Evolutionary conservation across 2,113 vertebrate species (phyloP), one percentile per base, ranked within the genome.

Genomic region (Brienomyrus longianalis): DNA sequence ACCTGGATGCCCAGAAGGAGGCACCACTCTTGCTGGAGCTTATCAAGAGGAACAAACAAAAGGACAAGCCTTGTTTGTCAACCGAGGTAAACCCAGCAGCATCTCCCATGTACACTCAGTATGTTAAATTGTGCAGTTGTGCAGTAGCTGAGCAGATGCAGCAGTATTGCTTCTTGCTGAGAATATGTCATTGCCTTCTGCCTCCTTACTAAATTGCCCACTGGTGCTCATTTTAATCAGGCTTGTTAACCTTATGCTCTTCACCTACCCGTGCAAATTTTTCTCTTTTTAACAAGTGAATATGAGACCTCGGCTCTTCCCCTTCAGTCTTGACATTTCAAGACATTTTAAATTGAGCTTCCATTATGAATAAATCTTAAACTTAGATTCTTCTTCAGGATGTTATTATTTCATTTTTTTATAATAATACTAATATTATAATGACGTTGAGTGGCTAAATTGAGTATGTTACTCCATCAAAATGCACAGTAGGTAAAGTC

Each of bases 1-100:
- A 98, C 91, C 94, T 94, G 0, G 96, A 98, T 89, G 93, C 94
- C 50, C 95, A 96, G 56, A 94, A 93, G 90, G 95, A 95, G 27
- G 95, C 94, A 10, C 97, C 98, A 1, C 91, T 99, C 15, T 90
- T 99, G 19, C 91, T 99, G 93, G 97, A 99, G 90, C 94, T 99
- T 56, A 92, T 98, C 91, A 95, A 94, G 92, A 97, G 96, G 77
- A 96, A 95, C 89, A 95, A 96, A 7, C 96, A 95, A 88, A 94
- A 93, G 19, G 94, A 94, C 11, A 95, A 92, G n/a, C 80, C 88
- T 19, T 89, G 92, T 0, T 8, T 89, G 50, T 45, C 35, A 13
- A 56, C 90, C 11, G 95, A 98, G 91, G 97, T 98, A 91, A 97
- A 93, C 92, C 48, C 43, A 13, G 52, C 89, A 19, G 0, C 35